Evolutionary conservation across 1,140 invertebrate genomes (phyloP).

Genomic region (Oryctes rhinoceros): DNA sequence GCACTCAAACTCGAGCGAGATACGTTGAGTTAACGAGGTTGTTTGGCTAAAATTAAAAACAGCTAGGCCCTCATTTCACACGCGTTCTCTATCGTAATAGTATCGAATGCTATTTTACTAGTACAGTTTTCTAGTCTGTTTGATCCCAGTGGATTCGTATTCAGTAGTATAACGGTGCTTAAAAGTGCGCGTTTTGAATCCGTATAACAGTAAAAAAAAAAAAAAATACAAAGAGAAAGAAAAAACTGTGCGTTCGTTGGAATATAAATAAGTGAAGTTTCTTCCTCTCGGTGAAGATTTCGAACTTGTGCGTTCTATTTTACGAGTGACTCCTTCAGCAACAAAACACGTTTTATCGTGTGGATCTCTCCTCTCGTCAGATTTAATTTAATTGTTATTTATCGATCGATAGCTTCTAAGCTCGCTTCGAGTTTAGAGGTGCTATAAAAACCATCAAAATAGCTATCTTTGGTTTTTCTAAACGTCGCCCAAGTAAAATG

Average conservation of each 20-base stretch:
- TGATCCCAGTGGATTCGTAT: background rate
- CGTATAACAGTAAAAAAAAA: background rate
- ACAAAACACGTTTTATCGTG: too few relatives aligned
- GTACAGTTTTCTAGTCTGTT: slow-evolving; percentile 13
- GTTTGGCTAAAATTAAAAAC: slow-evolving; percentile 29
- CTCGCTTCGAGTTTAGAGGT: background rate
- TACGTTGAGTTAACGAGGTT: background rate
- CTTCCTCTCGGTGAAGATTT: too few relatives aligned
- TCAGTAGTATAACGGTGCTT: slow-evolving; percentile 13
- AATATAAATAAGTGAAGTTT: too few relatives aligned
- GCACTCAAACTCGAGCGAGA: background rate
- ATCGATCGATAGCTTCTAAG: background rate
- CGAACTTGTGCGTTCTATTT: too few relatives aligned
- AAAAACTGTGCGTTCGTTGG: background rate
- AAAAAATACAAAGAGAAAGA: background rate
- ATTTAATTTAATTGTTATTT: too few relatives aligned
- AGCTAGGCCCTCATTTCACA: slow-evolving; percentile 17
- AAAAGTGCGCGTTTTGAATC: background rate
- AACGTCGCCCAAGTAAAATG: slow-evolving; percentile 64
- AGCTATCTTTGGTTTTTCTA: slow-evolving; percentile 58
- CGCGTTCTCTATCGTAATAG: background rate
- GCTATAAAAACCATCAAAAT: slow-evolving; percentile 50
- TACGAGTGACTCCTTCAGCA: too few relatives aligned
- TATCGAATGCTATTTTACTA: background rate
- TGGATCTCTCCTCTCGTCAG: too few relatives aligned